Conservation (phyloP, 2,797 vertebrate species). For the Lacerta viridis region DNA sequence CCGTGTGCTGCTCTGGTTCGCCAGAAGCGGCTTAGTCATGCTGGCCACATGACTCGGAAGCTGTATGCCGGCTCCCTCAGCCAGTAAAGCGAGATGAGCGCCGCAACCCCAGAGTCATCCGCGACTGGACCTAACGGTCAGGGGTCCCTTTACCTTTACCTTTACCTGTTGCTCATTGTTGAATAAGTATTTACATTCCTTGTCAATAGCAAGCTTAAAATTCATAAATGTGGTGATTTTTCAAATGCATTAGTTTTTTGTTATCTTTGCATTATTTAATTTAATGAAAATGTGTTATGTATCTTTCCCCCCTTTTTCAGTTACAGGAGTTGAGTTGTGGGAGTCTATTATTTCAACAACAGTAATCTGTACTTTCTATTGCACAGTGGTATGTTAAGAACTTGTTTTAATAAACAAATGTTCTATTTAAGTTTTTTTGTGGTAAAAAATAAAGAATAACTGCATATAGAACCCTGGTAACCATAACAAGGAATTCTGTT, state of each 20-base stretch:
- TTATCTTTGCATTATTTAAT: background rate
- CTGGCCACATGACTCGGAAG: no score
- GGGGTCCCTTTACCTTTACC: no score
- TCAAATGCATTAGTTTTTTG: background rate
- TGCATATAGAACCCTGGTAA: background rate
- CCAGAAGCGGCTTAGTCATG: no score
- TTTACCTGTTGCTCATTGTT: background rate
- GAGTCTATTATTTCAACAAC: conserved; percentile 92
- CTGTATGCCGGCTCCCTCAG: no score
- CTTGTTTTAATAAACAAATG: background rate
- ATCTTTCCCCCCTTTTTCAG: conserved; percentile 71
- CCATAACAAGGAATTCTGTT: background rate
- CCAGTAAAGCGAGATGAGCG: no score
- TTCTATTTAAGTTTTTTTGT: conserved; percentile 16
- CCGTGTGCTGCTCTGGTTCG: no score
- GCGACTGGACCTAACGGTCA: no score
- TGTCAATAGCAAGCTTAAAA: background rate
- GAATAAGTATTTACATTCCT: background rate
- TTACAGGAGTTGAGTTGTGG: conserved; percentile 94
- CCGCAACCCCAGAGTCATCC: no score
- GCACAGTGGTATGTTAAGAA: conserved; percentile 87
- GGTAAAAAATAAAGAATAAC: background rate
- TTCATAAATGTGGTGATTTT: background rate
- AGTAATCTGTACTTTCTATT: conserved; percentile 96
- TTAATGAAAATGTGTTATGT: background rate